These are phyloP conservation scores for Drosophila hydei DNA, from an alignment of 1,140 invertebrate species.

Conservation along the genomic window DNA sequence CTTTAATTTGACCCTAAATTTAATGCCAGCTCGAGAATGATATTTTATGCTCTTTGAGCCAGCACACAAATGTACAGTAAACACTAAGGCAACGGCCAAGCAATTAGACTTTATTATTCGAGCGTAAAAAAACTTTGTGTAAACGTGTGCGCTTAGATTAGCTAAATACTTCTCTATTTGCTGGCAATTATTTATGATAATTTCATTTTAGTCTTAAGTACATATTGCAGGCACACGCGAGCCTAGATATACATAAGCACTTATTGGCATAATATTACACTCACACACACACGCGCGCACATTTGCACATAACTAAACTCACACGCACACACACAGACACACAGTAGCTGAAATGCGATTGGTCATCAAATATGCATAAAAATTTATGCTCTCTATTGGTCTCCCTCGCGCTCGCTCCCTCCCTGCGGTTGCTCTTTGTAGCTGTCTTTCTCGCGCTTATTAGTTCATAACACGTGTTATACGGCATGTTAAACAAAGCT, in stretches of 20 bases:
- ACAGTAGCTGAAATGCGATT: background rate
- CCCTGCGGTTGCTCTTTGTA: background rate
- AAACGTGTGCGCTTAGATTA: background rate
- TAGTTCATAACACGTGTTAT: slow-evolving; percentile 40
- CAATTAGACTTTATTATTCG: too few relatives aligned
- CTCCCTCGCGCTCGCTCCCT: background rate
- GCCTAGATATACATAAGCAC: background rate
- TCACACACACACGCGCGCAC: background rate
- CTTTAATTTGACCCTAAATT: slow-evolving; percentile 8
- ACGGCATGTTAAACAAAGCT: slow-evolving; percentile 44
- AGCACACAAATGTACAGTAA: too few relatives aligned
- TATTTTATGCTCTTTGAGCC: background rate
- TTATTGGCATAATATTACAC: background rate
- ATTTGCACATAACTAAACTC: too few relatives aligned
- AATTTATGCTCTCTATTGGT: slow-evolving; percentile 13
- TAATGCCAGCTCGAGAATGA: slow-evolving; percentile 1
- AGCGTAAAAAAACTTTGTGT: too few relatives aligned
- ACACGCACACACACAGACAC: background rate
- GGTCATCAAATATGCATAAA: slow-evolving; percentile 57
- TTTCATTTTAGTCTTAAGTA: slow-evolving; percentile 18
- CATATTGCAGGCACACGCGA: background rate
- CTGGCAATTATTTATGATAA: slow-evolving; percentile 41
- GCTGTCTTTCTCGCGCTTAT: background rate
- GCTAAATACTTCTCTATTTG: background rate
- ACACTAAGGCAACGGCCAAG: too few relatives aligned